A percentile compares a stretch with the other conserved stretches of the same genome.
These are phyloP conservation scores for Spea bombifrons DNA, from an alignment of 2,113 vertebrate genomes.

Conservation along the genomic window DNA sequence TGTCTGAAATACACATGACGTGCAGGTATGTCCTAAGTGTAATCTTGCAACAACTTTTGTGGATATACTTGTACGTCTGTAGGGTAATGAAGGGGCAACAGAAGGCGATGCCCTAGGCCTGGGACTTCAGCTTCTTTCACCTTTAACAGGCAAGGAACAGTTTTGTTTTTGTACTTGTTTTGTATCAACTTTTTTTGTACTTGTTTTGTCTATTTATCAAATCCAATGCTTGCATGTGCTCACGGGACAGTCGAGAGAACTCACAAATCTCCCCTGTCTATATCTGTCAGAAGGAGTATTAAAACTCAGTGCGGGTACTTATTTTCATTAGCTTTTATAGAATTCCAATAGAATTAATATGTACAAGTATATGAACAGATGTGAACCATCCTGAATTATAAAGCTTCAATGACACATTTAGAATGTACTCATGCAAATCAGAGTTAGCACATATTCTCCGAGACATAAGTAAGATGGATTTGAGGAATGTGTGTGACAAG, in stretches of 20 bases:
- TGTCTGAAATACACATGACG: too few species aligned
- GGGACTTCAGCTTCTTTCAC: too few species aligned
- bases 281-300: slow-evolving; percentile 10
- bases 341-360: slow-evolving; percentile 44
- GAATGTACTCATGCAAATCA: slow-evolving; percentile 42
- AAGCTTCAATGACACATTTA: slow-evolving; percentile 43
- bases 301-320: slow-evolving; percentile 16
- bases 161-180: not conserved
- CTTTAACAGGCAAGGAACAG: too few species aligned
- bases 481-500: slow-evolving; percentile 26
- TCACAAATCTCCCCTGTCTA: slow-evolving; percentile 14
- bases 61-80: too few species aligned
- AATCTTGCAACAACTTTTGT: too few species aligned
- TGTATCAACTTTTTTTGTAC: not conserved
- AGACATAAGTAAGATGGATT: slow-evolving; percentile 34
- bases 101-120: too few species aligned
- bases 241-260: not conserved
- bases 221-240: not conserved
- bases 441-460: slow-evolving; percentile 35
- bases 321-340: slow-evolving; percentile 42
- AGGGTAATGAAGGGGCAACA: too few species aligned
- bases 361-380: slow-evolving; percentile 43
- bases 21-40: too few species aligned
- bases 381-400: slow-evolving; percentile 41
- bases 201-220: not conserved